Evolutionary conservation across 2,797 vertebrate species (phyloP).

Genomic region (Poeciliopsis gracilis): DNA sequence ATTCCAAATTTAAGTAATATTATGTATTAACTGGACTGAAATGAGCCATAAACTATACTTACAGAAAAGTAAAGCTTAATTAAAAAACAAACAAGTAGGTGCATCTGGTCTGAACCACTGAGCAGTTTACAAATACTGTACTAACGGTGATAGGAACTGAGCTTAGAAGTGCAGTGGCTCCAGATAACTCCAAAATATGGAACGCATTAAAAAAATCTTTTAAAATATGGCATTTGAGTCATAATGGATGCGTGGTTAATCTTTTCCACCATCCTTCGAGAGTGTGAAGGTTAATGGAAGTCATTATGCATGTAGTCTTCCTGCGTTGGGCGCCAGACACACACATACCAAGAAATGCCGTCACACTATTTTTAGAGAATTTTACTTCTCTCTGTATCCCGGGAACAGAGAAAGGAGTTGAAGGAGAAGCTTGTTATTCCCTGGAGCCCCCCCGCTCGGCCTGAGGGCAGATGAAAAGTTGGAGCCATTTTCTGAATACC

Average conservation of each 20-base stretch:
- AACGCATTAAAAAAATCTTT: neutral
- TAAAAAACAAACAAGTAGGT: slow-evolving; percentile 13
- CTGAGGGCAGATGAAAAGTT: slow-evolving; percentile 72
- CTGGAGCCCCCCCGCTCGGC: slow-evolving; percentile 58
- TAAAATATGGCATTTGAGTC: slow-evolving; percentile 23
- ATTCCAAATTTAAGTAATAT: neutral
- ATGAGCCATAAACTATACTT: slow-evolving; percentile 10
- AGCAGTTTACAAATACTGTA: slow-evolving; percentile 11
- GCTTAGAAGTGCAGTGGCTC: neutral
- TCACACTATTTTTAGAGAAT: slow-evolving; percentile 73
- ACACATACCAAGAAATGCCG: slow-evolving; percentile 58
- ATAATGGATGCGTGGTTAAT: slow-evolving; percentile 44
- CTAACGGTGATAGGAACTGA: slow-evolving; percentile 20
- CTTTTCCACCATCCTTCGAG: slow-evolving; percentile 44
- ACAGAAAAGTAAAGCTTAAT: neutral
- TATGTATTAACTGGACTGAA: slow-evolving; percentile 8
- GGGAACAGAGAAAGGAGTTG: slow-evolving; percentile 61
- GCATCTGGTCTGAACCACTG: slow-evolving; percentile 18
- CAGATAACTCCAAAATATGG: slow-evolving; percentile 8
- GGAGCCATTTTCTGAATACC: slow-evolving; percentile 66
- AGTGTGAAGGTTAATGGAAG: slow-evolving; percentile 76
- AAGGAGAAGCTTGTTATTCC: slow-evolving; percentile 75
- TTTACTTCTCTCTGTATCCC: slow-evolving; percentile 69
- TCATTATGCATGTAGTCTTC: slow-evolving; percentile 73
- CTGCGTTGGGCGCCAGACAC: slow-evolving; percentile 44